Base-by-base conservation (phyloP, 2,113 vertebrate genomes). In the Poecilia latipinna region DNA sequence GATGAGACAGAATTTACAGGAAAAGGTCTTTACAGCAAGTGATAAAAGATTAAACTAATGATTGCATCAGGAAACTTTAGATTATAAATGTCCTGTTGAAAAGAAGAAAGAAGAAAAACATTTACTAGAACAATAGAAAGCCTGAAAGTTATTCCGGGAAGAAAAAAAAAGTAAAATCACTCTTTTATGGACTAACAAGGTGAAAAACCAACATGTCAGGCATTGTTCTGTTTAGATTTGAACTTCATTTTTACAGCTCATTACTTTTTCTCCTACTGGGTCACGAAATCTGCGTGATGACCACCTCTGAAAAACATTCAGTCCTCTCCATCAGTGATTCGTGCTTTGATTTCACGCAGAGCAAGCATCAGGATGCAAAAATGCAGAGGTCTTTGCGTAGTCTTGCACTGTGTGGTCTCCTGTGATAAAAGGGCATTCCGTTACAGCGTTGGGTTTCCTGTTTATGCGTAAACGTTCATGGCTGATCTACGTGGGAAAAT, bases 401-500 rank as follows among this genome's bases (percentile, higher is more conserved):
- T 4, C 10, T n/a, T 24, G 51, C 44, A 60, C 65, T 77, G 74
- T 85, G 80, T 88, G 85, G 79, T 86, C 80, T 67, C 35, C 65
- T 6, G 44, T 74, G 74, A 89, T 87, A 64, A 48, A 84, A 77
- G 77, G 68, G 44, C 10, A 70, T 65, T 81, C 70, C 85, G 61
- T 15, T 44, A 22, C 63, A 68, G 32, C 44, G 24, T 51, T 68
- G 22, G 63, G 73, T 66, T 78, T 79, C 61, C 42, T 32, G 39
- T 80, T 78, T 75, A 24, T 44, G 61, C 60, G 35, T 68, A 42
- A 51, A 77, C 68, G 29, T 66, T 68, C 32, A 80, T 2, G 2
- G 35, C 48, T 75, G 72, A 83, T 80, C 62, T 73, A 84, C 57
- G 65, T 71, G 72, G 70, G 61, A 69, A 85, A 89, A 82, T 65